phyloP scores from a whole-genome alignment of 2,888 invertebrate species.

The Machimus atricapillus region DNA sequence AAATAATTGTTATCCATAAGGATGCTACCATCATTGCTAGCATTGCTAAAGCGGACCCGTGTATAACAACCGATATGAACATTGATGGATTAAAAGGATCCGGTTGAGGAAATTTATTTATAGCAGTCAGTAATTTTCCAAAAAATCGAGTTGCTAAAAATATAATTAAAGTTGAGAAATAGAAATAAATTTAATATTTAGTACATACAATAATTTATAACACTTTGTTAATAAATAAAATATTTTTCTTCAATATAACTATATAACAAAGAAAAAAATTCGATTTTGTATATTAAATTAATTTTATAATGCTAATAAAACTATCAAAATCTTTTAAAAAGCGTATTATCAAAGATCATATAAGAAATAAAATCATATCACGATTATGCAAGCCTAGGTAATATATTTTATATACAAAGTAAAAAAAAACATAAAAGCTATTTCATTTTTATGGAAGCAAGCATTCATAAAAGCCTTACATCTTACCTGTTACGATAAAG shows the following conservation, averaged over 20 bases:
- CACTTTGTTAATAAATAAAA: background rate
- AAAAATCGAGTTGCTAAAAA: slow-evolving; percentile 50
- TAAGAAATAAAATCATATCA: too few relatives aligned
- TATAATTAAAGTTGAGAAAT: background rate
- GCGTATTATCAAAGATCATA: too few relatives aligned
- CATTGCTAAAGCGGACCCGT: slow-evolving; percentile 70
- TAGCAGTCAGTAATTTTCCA: slow-evolving; percentile 48
- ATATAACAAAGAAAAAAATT: too few relatives aligned
- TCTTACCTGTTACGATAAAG: slow-evolving; percentile 57
- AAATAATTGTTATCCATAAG: slow-evolving; percentile 67
- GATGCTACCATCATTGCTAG: slow-evolving; percentile 66
- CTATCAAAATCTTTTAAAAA: too few relatives aligned
- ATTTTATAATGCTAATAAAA: background rate
- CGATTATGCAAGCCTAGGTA: too few relatives aligned
- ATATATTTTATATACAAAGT: too few relatives aligned
- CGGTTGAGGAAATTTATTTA: slow-evolving; percentile 48
- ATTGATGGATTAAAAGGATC: slow-evolving; percentile 54
- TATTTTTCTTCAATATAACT: too few relatives aligned
- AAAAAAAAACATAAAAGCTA: too few relatives aligned
- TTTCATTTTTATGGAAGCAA: background rate
- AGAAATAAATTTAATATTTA: background rate
- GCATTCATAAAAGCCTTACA: background rate
- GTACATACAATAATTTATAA: background rate
- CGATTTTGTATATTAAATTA: background rate
- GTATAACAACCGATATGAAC: slow-evolving; percentile 68